Evolutionary conservation across 2,888 invertebrate species (phyloP), one percentile per base, ranked within the genome.

Genomic region (Cheilosia grossa): DNA sequence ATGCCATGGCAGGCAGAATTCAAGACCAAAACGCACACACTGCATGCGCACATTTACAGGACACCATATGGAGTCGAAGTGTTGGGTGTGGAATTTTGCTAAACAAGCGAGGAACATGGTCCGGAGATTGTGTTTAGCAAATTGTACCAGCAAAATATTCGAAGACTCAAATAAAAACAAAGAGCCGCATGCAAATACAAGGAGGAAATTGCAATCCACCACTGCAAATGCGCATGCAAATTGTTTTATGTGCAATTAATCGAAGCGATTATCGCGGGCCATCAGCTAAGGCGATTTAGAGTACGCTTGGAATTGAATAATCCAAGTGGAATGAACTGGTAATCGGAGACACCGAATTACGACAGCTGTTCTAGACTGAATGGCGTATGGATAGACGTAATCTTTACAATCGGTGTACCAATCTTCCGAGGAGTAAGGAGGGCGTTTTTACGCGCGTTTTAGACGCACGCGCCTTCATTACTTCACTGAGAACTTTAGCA

Each of bases 1-100:
- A 67, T 58, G 42, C 67, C 54, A 56, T 9, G 27, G 24, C 42
- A 21, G 59, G 59, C 24, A 37, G 54, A 69, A 37, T 44, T 72
- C 59, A 72, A 21, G 33, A 72, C 44, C 70, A 66, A 54, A 78
- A 49, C 33, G n/a, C 21, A 21, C 15, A 13, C 21, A n/a, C 33
- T n/a, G 9, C 30, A 27, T 53, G 10, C 15, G 10, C 15, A 44
- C 1, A 44, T 17, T 6, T 44, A 44, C 44, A 44, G 5, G 17
- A 54, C 53, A 58, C 69, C 81, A 81, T 70, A 81, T 77, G 75
- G 64, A 58, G 19, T 15, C 37, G 69, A n/a, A 54, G 27, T 27
- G 58, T 58, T 70, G 51, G 54, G 49, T 74, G 73, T 70, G 80
- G 80, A 80, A 74, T 74, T 79, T 58, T 80, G 74, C 69, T 83